Evolutionary conservation across 2,113 vertebrate genomes (phyloP).

Genomic region (Strix uralensis): DNA sequence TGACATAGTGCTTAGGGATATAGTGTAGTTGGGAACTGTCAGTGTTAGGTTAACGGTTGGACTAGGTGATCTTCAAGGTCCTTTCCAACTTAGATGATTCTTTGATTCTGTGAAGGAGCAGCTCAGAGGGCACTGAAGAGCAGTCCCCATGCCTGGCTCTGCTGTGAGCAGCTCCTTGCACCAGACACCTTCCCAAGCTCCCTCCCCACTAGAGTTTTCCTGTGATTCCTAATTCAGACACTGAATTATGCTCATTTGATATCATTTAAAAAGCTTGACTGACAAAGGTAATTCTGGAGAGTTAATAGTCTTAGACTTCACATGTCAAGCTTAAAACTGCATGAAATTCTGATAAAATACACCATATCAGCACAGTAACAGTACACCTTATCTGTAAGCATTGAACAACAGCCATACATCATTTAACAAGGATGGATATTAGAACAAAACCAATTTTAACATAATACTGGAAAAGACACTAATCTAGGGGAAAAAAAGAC

Average conservation of each 20-base stretch:
- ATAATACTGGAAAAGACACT: background rate
- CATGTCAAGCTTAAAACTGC: background rate
- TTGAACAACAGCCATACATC: background rate
- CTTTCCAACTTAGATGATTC: too few relatives aligned
- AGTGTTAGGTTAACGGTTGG: too few relatives aligned
- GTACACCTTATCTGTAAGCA: background rate
- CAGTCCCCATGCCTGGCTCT: background rate
- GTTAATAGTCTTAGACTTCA: background rate
- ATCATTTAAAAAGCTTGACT: background rate
- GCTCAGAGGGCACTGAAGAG: rapidly evolving
- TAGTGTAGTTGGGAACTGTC: too few relatives aligned
- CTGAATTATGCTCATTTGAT: background rate
- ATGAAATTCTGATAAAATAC: background rate
- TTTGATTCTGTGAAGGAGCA: too few relatives aligned
- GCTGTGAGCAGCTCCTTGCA: background rate
- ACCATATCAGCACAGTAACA: background rate
- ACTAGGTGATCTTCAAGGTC: too few relatives aligned
- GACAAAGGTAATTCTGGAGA: background rate
- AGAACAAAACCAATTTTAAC: background rate
- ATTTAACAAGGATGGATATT: background rate
- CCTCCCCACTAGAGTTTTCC: background rate
- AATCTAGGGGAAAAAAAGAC: background rate
- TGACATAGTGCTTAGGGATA: too few relatives aligned
- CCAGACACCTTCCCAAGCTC: background rate
- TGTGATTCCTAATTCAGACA: background rate